Conservation (phyloP, 2,797 vertebrate species). For the Phoeniculus purpureus region DNA sequence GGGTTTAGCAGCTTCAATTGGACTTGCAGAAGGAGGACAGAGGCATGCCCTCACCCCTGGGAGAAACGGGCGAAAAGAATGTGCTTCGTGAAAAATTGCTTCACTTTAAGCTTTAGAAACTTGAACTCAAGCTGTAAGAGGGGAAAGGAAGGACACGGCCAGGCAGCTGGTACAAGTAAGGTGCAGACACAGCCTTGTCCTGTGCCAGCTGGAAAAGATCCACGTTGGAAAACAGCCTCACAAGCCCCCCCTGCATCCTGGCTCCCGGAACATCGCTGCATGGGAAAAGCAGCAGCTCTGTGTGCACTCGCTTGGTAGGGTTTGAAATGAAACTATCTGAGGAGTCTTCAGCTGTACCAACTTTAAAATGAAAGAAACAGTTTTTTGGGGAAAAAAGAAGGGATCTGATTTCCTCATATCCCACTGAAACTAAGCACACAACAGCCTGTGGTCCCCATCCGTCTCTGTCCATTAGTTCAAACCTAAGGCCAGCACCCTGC, state of each 20-base stretch:
- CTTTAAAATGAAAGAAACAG: background rate
- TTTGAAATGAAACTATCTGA: background rate
- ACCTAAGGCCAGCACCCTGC: background rate
- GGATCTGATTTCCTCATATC: background rate
- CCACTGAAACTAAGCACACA: background rate
- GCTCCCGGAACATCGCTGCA: background rate
- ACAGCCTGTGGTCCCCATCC: background rate
- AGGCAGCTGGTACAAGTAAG: background rate
- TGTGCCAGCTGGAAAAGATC: slow-evolving; percentile 3
- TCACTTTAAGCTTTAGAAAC: slow-evolving; percentile 14
- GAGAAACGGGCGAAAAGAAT: background rate
- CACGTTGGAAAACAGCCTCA: background rate
- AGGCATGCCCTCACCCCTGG: background rate
- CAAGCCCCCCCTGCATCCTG: background rate
- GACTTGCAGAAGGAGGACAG: background rate
- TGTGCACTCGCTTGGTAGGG: background rate
- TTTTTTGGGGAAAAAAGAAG: background rate
- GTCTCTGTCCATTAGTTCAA: background rate
- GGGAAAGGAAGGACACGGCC: background rate
- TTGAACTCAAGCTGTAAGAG: background rate
- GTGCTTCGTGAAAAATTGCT: background rate
- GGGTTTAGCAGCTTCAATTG: slow-evolving; percentile 16
- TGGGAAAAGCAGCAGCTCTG: background rate
- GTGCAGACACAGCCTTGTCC: background rate
- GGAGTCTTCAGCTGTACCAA: background rate